Base-by-base conservation (phyloP, 2,113 vertebrate species). In the Phrynocephalus versicolor region DNA sequence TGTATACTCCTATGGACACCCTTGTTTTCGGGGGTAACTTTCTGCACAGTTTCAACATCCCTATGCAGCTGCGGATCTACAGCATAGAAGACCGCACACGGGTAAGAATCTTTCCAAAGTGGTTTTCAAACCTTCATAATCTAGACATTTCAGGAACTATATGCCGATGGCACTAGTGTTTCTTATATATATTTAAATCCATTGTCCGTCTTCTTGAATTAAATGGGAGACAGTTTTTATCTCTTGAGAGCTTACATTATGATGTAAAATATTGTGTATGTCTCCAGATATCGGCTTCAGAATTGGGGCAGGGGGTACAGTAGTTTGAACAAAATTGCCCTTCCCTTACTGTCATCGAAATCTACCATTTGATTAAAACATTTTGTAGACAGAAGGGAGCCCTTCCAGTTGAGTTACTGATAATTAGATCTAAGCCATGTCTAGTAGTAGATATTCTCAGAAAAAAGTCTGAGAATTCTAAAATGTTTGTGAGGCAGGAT, bases 41-140 rank as follows among this genome's bases (percentile, higher is more conserved):
- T 94, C 96, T 99, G 81, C 98, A 99, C 96, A 99, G 98, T 89
- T 99, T 99, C 94, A 99, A 99, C 94, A 99, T 99, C 95, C 99
- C 99, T 77, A 99, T 98, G 98, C 98, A 99, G 91, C 97, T 99
- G 67, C 98, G 97, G 78, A 99, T 99, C 93, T 98, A 99, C 94
- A 99, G 96, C 93, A 98, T 99, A 16, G 99, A 99, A 95, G 98
- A 99, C 95, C 97, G 99, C 45, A 99, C 98, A 0, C 96, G 98
- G 96, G 99, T 99, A 80, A 95, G 97, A 83, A 12, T 1, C 67
- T 45, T 69, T 0, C 4, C 62, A 81, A n/a, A 60, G 3, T 21
- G 21, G 30, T 39, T 69, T 55, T 67, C 0, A 10, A 33, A 77
- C 21, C 18, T 76, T 58, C 27, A 55, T 65, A 71, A 21, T 21